phyloP scores from a whole-genome alignment of 2,888 invertebrate genomes.

The Hylaea fasciaria region DNA sequence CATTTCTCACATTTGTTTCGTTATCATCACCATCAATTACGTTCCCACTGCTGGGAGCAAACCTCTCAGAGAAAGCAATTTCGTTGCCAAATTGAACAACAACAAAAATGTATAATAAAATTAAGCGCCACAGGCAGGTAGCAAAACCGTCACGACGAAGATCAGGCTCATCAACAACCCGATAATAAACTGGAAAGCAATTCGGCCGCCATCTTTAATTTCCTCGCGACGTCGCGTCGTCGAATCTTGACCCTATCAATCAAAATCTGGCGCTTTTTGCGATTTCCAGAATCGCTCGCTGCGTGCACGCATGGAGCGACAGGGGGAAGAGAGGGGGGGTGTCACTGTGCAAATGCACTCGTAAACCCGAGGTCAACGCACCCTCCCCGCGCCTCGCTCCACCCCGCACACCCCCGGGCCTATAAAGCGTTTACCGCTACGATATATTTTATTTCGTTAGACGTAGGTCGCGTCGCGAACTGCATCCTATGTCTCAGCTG shows the following conservation, averaged over 20 bases:
- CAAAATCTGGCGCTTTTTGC: constrained; percentile 77
- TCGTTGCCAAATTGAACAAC: too few species aligned
- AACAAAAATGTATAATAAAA: constrained; percentile 9
- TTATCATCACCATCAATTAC: too few species aligned
- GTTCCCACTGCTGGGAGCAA: too few species aligned
- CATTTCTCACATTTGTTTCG: too few species aligned
- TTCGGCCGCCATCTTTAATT: constrained; percentile 58
- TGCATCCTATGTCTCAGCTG: constrained; percentile 32
- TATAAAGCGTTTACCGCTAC: constrained; percentile 74
- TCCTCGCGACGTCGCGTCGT: constrained; percentile 52
- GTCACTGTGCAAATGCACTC: constrained; percentile 84
- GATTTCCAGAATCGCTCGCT: constrained; percentile 63
- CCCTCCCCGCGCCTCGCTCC: constrained; percentile 58
- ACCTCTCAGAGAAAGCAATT: too few species aligned
- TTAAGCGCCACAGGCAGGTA: constrained; percentile 21
- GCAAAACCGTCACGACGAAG: constrained; percentile 17
- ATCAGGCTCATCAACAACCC: constrained; percentile 42
- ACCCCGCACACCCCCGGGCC: constrained; percentile 57
- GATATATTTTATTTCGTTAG: constrained; percentile 58
- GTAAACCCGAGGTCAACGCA: constrained; percentile 80
- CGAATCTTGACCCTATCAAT: constrained; percentile 72
- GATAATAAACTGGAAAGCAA: constrained; percentile 54
- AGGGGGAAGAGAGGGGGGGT: constrained; percentile 56
- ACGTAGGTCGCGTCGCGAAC: constrained; percentile 30
- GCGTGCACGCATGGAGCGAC: constrained; percentile 68